Evolutionary conservation across 1,140 invertebrate species (phyloP), one percentile per base, ranked within the genome.

Genomic region (Ips nitidus): DNA sequence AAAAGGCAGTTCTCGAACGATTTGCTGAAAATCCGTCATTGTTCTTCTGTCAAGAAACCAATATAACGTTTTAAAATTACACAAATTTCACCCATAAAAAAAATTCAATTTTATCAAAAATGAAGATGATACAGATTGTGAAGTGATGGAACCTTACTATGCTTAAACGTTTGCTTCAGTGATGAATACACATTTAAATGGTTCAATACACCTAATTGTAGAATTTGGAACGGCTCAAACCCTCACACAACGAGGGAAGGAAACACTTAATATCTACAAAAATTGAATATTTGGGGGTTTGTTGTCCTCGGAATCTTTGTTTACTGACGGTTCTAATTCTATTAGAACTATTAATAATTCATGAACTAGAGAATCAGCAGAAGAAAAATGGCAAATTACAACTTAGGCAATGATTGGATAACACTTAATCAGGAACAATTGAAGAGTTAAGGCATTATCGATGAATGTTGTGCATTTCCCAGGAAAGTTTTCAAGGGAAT

Each of bases 81-180:
- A 22, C 22, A 22, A 22, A 22, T 22, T 22, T 22, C 22, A 22
- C 0, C 22, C 22, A 22, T 22, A 22, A 22, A 22, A n/a, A 22
- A 22, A 22, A 22, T 22, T 22, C 22, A 22, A 22, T 22, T 22
- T 22, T 22, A 0, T 22, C 22, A 22, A 22, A 0, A 22, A 22
- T 22, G 22, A 22, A 22, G 22, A 22, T 22, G 22, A 22, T 22
- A 22, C 22, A 22, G 22, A 22, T 22, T 22, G 22, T 22, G 22
- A 22, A 22, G 22, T 22, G 22, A 22, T 22, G 22, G 22, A 22
- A 22, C 22, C 22, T 22, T 22, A 22, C 22, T 22, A 22, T 22
- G 22, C 22, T 52, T 52, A 63, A 63, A 63, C 45, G 43, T 39
- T 22, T 63, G 41, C 37, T 47, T 53, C 7, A 53, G 45, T 47